These are phyloP conservation scores for Salvator merianae DNA, from an alignment of 2,113 vertebrate species.

Conservation along the genomic window DNA sequence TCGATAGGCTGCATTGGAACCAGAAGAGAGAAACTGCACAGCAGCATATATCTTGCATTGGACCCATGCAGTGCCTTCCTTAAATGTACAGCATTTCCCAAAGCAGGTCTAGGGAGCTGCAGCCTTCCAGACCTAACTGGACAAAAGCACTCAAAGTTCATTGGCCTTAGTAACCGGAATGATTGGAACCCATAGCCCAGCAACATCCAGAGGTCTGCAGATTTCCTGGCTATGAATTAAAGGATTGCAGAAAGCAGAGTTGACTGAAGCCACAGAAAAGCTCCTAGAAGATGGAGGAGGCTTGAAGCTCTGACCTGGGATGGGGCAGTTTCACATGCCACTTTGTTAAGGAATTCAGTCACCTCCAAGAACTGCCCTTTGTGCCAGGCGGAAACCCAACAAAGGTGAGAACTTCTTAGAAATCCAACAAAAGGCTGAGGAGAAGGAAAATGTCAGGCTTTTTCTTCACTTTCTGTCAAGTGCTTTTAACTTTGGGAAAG, in stretches of 20 bases:
- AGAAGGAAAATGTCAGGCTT: conserved; percentile 29
- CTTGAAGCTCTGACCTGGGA: not conserved
- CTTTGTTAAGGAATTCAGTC: not conserved
- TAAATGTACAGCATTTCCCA: not conserved
- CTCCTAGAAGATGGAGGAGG: not conserved
- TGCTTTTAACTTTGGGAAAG: not conserved
- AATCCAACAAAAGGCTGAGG: conserved; percentile 34
- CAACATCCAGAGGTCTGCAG: not conserved
- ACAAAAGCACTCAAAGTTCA: not conserved
- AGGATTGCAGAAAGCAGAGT: not conserved
- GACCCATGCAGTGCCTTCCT: not conserved
- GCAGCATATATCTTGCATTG: not conserved
- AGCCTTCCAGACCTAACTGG: not conserved
- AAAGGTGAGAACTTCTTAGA: conserved; percentile 11
- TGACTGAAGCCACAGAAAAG: not conserved
- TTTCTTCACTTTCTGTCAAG: conserved; percentile 5
- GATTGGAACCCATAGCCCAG: not conserved
- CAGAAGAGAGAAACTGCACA: no score
- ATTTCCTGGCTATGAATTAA: not conserved
- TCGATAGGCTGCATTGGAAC: no score
- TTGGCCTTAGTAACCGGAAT: not conserved
- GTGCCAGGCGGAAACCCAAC: conserved; percentile 33
- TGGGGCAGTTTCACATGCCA: not conserved
- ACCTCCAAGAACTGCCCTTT: conserved; percentile 23
- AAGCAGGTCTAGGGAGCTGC: not conserved